phyloP scores from a whole-genome alignment of 2,113 vertebrate genomes.

The Zingel zingel region DNA sequence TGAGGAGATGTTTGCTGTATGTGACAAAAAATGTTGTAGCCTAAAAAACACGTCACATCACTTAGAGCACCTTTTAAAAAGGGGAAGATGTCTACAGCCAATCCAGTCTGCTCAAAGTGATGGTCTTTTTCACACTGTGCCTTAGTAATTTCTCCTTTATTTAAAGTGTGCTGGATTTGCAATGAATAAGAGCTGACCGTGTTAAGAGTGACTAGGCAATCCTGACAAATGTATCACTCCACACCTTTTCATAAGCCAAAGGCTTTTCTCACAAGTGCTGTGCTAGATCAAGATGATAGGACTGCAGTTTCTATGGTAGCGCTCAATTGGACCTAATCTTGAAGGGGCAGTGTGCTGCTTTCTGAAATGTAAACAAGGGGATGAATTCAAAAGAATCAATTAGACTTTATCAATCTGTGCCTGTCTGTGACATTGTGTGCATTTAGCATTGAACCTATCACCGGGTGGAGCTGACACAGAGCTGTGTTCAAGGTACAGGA shows the following conservation, averaged over 20 bases:
- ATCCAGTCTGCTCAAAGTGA: too few species aligned
- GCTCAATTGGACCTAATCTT: neutral
- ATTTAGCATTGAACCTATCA: neutral
- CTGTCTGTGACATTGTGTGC: neutral
- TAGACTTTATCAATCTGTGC: neutral
- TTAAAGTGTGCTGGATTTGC: constrained; percentile 8
- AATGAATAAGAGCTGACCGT: constrained; percentile 33
- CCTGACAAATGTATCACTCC: constrained; percentile 25
- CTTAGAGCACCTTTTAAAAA: too few species aligned
- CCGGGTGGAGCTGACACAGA: neutral
- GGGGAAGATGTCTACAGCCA: too few species aligned
- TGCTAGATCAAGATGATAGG: constrained; percentile 29
- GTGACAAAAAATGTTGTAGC: too few species aligned
- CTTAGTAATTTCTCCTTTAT: constrained; percentile 26
- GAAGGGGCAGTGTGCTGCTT: neutral
- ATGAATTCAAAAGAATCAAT: neutral
- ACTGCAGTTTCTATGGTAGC: neutral
- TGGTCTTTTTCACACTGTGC: neutral
- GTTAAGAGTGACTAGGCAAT: constrained; percentile 24
- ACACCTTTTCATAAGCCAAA: constrained; percentile 26
- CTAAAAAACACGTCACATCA: too few species aligned
- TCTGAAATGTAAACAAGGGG: neutral
- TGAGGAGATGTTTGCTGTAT: too few species aligned
- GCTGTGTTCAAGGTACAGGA: neutral
- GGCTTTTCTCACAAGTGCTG: constrained; percentile 22